Evolutionary conservation across 2,888 invertebrate species (phyloP).

Genomic region (Periphyllus acericola): DNA sequence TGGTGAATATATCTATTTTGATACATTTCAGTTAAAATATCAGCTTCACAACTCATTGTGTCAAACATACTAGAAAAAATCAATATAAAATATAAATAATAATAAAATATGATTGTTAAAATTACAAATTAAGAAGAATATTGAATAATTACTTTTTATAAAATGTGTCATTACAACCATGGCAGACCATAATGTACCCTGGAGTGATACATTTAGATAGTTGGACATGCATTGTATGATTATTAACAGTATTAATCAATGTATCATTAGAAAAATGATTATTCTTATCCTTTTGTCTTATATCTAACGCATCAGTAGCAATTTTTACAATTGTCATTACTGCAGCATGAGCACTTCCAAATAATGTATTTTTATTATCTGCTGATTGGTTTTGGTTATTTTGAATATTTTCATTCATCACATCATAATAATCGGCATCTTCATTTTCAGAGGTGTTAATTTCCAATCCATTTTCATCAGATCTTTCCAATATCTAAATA

Average conservation of each 20-base stretch:
- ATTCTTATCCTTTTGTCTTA: constrained; percentile 68
- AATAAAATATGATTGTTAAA: neutral
- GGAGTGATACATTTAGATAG: constrained; percentile 74
- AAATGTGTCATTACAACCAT: constrained; percentile 77
- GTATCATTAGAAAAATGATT: constrained; percentile 4
- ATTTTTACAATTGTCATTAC: constrained; percentile 93
- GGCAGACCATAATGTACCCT: constrained; percentile 78
- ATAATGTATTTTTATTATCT: constrained; percentile 74
- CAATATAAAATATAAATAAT: constrained; percentile 12
- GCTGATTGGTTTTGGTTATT: constrained; percentile 66
- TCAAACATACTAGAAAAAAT: constrained; percentile 52
- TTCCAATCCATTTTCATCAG: constrained; percentile 64
- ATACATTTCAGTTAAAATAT: constrained; percentile 51
- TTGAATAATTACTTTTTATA: constrained; percentile 69
- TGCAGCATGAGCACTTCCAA: constrained; percentile 89
- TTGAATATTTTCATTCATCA: constrained; percentile 76
- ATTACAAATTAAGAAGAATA: constrained; percentile 10
- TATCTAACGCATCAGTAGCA: constrained; percentile 86
- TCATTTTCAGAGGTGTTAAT: constrained; percentile 74
- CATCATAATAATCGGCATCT: constrained; percentile 72
- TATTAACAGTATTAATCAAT: neutral
- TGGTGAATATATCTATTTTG: constrained; percentile 71
- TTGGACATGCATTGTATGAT: constrained; percentile 68
- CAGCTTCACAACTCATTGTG: constrained; percentile 49
- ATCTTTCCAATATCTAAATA: constrained; percentile 65